Percentiles rank a stretch among this genome's conserved stretches.
phyloP scores from a whole-genome alignment of 1,140 invertebrate species.

The Pachypeltis micranthus region DNA sequence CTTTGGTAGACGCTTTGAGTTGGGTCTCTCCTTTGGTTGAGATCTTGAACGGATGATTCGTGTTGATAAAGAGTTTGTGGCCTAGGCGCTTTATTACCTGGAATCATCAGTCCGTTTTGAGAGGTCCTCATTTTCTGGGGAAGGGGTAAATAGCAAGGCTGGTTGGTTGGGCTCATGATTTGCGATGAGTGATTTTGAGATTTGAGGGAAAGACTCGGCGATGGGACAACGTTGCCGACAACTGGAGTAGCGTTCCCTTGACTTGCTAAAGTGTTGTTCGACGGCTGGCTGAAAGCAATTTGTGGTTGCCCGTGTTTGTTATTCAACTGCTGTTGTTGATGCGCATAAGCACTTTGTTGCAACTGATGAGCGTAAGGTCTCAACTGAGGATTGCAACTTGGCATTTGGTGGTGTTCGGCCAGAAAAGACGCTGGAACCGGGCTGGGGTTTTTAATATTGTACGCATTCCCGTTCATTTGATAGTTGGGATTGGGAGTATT shows the following conservation, averaged over 20 bases:
- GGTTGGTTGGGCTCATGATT: not conserved
- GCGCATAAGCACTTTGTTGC: constrained; percentile 4
- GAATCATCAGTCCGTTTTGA: constrained; percentile 5
- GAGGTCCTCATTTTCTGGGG: constrained; percentile 1
- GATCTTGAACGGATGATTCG: constrained; percentile 24
- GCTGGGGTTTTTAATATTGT: constrained; percentile 4
- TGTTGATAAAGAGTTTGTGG: constrained; percentile 28
- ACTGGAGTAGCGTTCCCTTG: not conserved
- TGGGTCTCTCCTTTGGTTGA: constrained; percentile 14
- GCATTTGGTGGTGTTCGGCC: not conserved
- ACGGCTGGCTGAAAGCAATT: constrained; percentile 8
- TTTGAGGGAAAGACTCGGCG: constrained; percentile 16
- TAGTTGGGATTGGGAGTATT: not conserved
- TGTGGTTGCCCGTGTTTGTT: not conserved
- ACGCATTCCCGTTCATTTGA: not conserved
- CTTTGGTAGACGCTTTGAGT: constrained; percentile 25
- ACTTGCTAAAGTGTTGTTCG: not conserved
- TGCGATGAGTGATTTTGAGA: constrained; percentile 10
- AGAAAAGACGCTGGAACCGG: not conserved
- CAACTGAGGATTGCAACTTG: constrained; percentile 1
- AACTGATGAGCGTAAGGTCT: constrained; percentile 10
- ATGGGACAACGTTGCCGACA: not conserved
- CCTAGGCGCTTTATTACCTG: constrained; percentile 15
- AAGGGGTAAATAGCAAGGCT: constrained; percentile 13
- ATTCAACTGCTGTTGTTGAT: constrained; percentile 15